Evolutionary conservation across 1,140 invertebrate species (phyloP).

Genomic region (Whitmania pigra): DNA sequence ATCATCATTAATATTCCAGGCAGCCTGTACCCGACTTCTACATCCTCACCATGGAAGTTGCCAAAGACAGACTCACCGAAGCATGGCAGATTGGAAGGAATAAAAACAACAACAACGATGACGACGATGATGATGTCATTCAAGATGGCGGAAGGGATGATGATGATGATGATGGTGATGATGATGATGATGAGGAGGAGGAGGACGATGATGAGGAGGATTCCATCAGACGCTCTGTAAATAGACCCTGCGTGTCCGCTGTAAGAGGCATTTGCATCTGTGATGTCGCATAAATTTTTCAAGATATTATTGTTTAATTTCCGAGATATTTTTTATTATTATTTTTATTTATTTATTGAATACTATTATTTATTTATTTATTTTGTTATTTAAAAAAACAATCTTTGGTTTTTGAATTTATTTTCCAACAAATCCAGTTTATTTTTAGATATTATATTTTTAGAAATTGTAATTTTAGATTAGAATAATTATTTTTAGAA

Average conservation of each 20-base stretch:
- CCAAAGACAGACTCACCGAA: constrained; percentile 9
- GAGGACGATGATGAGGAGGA: not conserved
- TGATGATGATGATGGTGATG: not conserved
- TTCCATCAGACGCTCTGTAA: not conserved
- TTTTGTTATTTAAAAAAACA: no score
- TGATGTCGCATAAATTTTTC: not conserved
- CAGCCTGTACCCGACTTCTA: not conserved
- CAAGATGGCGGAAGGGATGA: not conserved
- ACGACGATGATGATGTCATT: not conserved
- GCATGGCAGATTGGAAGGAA: not conserved
- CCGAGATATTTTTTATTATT: not conserved
- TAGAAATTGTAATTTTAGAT: no score
- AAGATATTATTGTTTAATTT: not conserved
- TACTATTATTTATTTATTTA: no score
- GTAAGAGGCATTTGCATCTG: no score
- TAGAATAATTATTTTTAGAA: no score
- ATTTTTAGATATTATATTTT: no score
- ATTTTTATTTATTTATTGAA: no score
- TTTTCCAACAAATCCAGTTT: not conserved
- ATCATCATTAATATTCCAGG: not conserved
- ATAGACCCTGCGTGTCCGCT: no score
- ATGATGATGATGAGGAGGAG: not conserved
- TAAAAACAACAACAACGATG: not conserved
- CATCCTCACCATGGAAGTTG: not conserved
- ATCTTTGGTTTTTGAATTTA: no score